Base-by-base conservation (phyloP, 2,113 vertebrate genomes). In the Atlantisia rogersi region DNA sequence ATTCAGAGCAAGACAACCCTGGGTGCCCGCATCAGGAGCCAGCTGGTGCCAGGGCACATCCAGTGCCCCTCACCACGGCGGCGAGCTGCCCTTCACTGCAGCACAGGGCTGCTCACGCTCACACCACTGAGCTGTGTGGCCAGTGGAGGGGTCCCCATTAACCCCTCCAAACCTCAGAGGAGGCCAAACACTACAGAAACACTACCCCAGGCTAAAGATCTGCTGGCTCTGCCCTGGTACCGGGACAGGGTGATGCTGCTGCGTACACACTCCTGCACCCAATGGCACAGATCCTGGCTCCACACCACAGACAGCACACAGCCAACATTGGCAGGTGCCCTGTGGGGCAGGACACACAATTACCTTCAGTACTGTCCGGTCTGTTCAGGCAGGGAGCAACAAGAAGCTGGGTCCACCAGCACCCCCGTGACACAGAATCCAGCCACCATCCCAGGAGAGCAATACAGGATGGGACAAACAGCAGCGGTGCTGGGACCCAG, bases 221-320 rank as follows among this genome's bases (percentile, higher is more conserved):
- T 28, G 22, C 32, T 53, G 6, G 4, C 26, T 53, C 22, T 39
- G 56, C 29, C 55, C 25, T 5, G 16, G 14, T 5, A 17, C 1
- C 10, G 32, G 10, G 20, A 17, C 10, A 37, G 2, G 3, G 18
- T 28, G 74, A 52, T 8, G 5, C 52, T 26, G 12, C 50, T 9
- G 35, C n/a, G 10, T 3, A 19, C 32, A 10, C 2, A 18, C 15
- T 60, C 59, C 26, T 5, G 21, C n/a, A 9, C 48, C 18, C 55
- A 3, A 24, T 39, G 53, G 62, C 69, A 42, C 4, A 6, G 31
- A 35, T 21, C 53, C 32, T 40, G 58, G 28, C 53, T 26, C 39
- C 44, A 8, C 0, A 3, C 37, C 46, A 18, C 5, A 28, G 42
- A 9, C 0, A 1, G 52, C 9, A 18, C 18, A 8, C 0, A 0